These are phyloP conservation scores for Cantharis flavilabris DNA, from an alignment of 2,888 invertebrate genomes.

Conservation along the genomic window DNA sequence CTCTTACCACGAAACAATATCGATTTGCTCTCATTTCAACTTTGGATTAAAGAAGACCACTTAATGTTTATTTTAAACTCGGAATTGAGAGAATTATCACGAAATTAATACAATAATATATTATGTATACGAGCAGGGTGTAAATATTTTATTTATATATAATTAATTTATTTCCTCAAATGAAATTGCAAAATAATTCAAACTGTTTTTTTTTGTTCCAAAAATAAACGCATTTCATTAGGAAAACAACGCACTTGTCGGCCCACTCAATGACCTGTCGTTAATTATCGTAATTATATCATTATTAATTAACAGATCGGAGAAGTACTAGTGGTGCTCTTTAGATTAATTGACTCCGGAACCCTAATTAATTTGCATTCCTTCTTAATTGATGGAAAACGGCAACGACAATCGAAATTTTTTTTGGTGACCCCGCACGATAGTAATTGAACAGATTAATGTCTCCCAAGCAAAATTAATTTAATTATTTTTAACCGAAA, in stretches of 20 bases:
- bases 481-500: neutral
- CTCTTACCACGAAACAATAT: neutral
- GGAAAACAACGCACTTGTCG: neutral
- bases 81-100: too few relatives aligned
- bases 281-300: neutral
- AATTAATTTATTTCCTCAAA: too few relatives aligned
- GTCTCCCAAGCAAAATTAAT: neutral
- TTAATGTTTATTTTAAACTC: neutral
- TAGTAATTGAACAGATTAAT: neutral
- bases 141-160: too few relatives aligned
- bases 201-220: too few relatives aligned
- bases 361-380: neutral
- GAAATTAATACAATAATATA: too few relatives aligned
- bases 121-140: too few relatives aligned
- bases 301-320: neutral
- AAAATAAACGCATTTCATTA: too few relatives aligned
- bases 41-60: neutral
- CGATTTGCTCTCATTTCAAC: neutral
- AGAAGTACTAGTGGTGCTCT: neutral
- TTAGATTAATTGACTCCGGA: neutral
- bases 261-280: neutral
- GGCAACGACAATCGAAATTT: neutral
- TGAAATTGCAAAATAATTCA: too few relatives aligned
- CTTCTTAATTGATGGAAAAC: neutral
- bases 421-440: neutral